Evolutionary conservation across 2,888 invertebrate species (phyloP).

Genomic region (Dioctria rufipes): DNA sequence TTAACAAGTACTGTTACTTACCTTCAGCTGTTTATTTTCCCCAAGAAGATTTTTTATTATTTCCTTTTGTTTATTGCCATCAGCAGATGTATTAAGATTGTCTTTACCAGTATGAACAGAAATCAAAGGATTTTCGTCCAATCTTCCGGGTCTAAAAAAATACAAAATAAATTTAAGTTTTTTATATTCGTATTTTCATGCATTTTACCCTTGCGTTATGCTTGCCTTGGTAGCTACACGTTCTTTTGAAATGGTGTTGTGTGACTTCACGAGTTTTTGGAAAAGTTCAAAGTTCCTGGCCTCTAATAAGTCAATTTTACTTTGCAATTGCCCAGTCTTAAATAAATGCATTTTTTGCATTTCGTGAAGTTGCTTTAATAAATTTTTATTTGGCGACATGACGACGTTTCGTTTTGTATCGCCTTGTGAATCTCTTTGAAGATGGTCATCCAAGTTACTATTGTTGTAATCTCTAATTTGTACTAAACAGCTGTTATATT

Average conservation of each 20-base stretch:
- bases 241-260: background rate
- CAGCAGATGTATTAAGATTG: background rate
- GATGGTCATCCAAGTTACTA: background rate
- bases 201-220: background rate
- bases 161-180: too few relatives aligned
- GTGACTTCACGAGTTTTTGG: background rate
- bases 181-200: too few relatives aligned
- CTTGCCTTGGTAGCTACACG: background rate
- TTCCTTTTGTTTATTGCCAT: constrained; percentile 52
- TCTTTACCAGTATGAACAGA: background rate
- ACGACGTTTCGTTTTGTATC: background rate
- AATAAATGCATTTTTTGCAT: constrained; percentile 57
- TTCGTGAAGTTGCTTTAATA: constrained; percentile 41
- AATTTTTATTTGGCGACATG: background rate
- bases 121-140: background rate
- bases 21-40: constrained; percentile 62
- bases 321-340: constrained; percentile 54
- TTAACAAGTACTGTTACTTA: constrained; percentile 53
- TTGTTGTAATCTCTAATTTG: background rate
- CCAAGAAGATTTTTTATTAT: constrained; percentile 62
- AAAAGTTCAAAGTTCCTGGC: background rate
- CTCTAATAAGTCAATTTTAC: constrained; percentile 30
- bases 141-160: background rate
- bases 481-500: constrained; percentile 17
- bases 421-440: background rate